These are phyloP conservation scores for Latrodectus geometricus DNA, from an alignment of 1,140 invertebrate species.

Conservation along the genomic window DNA sequence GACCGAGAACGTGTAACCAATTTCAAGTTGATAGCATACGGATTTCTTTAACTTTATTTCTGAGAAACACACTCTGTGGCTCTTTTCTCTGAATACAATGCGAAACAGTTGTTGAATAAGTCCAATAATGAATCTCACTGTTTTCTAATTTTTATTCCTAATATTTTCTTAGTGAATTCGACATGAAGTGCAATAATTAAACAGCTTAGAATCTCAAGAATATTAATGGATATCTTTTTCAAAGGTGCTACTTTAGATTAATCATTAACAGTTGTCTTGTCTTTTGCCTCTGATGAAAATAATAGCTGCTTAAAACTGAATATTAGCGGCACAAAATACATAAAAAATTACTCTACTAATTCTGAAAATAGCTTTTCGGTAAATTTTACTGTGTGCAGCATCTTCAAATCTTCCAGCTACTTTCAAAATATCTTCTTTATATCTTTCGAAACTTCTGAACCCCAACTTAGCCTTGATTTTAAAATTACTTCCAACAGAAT, in stretches of 20 bases:
- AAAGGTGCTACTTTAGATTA: slow-evolving; percentile 16
- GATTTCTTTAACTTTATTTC: neutral
- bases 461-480: neutral
- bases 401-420: neutral
- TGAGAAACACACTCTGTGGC: slow-evolving; percentile 11
- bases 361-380: neutral
- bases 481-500: neutral
- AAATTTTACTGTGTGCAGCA: neutral
- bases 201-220: slow-evolving; percentile 1
- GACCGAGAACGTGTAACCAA: no score
- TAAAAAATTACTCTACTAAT: neutral
- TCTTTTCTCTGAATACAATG: slow-evolving; percentile 12
- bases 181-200: neutral
- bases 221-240: neutral
- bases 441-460: neutral
- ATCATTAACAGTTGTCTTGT: neutral
- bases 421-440: neutral
- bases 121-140: neutral
- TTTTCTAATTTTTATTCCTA: neutral
- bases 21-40: no score
- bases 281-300: neutral
- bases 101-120: slow-evolving; percentile 6
- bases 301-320: neutral
- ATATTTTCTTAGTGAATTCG: neutral
- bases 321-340: slow-evolving; percentile 9